These are phyloP conservation scores for Scomber japonicus DNA, from an alignment of 2,113 vertebrate species.

Conservation along the genomic window DNA sequence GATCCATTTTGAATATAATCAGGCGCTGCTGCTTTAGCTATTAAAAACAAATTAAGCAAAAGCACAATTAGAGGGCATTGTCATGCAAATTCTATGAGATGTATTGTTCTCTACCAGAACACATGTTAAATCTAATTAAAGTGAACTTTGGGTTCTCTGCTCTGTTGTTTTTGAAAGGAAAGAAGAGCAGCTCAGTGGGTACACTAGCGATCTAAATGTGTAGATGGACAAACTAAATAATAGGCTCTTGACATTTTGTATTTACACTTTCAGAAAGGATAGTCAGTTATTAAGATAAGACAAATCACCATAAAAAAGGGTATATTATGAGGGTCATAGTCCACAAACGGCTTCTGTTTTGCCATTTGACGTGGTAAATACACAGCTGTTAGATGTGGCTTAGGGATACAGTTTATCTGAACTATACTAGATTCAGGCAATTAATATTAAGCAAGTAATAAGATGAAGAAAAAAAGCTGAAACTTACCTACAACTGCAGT, in stretches of 20 bases:
- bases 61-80: conserved; percentile 79
- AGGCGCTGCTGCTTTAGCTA: conserved; percentile 82
- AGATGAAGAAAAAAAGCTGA: no score
- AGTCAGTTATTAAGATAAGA: conserved; percentile 1
- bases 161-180: conserved; percentile 49
- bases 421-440: no score
- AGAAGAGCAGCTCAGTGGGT: conserved; percentile 14
- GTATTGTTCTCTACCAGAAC: conserved; percentile 75
- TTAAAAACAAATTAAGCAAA: conserved; percentile 85
- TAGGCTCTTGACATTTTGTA: conserved; percentile 24
- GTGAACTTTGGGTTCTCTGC: conserved; percentile 63
- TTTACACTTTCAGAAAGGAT: conserved; percentile 16
- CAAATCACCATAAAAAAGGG: conserved; percentile 7
- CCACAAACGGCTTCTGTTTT: background rate
- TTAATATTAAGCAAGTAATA: no score
- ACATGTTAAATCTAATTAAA: conserved; percentile 81
- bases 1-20: conserved; percentile 86
- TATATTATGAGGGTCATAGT: background rate
- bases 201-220: conserved; percentile 40
- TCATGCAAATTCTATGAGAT: conserved; percentile 77
- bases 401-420: no score
- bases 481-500: no score
- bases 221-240: conserved; percentile 22
- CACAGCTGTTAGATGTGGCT: background rate
- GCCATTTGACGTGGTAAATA: background rate